phyloP scores from a whole-genome alignment of 2,113 vertebrate genomes.

The Oreochromis tanganicae region DNA sequence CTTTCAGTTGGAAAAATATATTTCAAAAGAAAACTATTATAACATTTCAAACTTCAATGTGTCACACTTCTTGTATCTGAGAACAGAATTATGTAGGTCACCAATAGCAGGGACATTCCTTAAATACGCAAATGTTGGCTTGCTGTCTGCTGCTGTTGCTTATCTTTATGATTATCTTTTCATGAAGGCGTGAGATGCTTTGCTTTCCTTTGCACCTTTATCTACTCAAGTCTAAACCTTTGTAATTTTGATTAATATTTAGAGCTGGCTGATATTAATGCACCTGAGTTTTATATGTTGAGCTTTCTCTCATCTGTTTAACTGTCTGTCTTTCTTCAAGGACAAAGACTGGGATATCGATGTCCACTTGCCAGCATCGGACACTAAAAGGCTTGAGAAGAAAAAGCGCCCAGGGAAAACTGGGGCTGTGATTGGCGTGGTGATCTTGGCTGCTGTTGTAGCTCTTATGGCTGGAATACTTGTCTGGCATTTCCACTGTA shows the following conservation, averaged over 20 bases:
- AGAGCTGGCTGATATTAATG: background rate
- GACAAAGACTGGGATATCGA: slow-evolving; percentile 62
- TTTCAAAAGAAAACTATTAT: background rate
- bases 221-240: background rate
- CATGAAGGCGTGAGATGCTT: accelerated
- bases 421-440: slow-evolving; percentile 56
- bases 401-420: slow-evolving; percentile 52
- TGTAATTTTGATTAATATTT: background rate
- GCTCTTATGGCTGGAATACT: slow-evolving; percentile 70
- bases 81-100: background rate
- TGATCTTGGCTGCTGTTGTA: slow-evolving; percentile 57
- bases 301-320: background rate
- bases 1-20: background rate
- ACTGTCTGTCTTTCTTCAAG: slow-evolving; percentile 27
- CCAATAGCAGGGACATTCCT: background rate
- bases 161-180: background rate
- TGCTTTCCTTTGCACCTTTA: background rate
- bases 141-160: background rate
- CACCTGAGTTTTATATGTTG: background rate
- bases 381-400: slow-evolving; percentile 73
- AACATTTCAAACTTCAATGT: background rate
- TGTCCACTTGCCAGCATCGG: slow-evolving; percentile 65
- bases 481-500: slow-evolving; percentile 79
- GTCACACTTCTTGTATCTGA: background rate
- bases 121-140: background rate